Conservation (phyloP, 2,113 vertebrate species). For the Bos indicus region DNA sequence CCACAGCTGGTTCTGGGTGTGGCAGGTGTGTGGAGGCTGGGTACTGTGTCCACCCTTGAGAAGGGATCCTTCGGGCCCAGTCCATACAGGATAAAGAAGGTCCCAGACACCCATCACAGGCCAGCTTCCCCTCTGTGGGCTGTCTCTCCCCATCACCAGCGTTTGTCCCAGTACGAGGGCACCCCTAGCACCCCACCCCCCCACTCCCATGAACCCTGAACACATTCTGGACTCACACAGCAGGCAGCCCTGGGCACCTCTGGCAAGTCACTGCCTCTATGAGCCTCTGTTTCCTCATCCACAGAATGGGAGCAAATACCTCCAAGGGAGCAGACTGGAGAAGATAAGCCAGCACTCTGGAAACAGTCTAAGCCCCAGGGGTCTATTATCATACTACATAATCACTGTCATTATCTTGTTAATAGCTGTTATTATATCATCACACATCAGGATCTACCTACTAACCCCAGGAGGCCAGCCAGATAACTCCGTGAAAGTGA, state of each 20-base stretch:
- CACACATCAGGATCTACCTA: neutral
- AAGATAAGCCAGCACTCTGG: neutral
- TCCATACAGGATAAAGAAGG: neutral
- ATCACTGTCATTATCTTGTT: slow-evolving; percentile 1
- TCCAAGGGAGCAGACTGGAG: neutral
- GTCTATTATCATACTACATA: neutral
- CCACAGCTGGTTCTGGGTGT: neutral
- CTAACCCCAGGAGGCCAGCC: neutral
- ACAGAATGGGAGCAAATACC: neutral
- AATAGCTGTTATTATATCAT: slow-evolving; percentile 26
- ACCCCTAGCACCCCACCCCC: neutral
- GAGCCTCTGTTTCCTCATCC: neutral
- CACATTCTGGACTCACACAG: neutral
- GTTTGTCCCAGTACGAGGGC: neutral
- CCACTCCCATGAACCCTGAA: neutral
- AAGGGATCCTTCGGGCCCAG: neutral
- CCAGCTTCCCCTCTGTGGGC: neutral
- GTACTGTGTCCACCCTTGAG: neutral
- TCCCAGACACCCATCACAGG: neutral
- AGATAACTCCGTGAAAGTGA: neutral
- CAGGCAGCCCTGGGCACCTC: neutral
- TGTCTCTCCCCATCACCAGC: no score
- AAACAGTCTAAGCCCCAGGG: neutral
- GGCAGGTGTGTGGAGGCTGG: neutral
- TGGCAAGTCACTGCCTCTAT: neutral